Conservation (phyloP, 2,888 invertebrate species). For the Pheosia gnoma region DNA sequence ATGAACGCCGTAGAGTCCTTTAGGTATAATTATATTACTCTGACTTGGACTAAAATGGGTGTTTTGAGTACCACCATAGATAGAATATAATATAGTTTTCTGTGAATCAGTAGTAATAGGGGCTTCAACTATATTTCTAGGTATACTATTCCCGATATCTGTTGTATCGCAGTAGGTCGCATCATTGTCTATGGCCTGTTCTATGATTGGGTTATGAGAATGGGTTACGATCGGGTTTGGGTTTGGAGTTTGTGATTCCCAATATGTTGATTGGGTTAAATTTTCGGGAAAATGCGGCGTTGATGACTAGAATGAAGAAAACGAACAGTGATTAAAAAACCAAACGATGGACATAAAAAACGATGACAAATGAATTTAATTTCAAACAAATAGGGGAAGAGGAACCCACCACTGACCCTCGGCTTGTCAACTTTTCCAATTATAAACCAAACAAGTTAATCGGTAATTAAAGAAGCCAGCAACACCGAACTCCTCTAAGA, state of each 20-base stretch:
- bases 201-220: neutral
- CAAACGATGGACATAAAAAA: too few relatives aligned
- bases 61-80: slow-evolving; percentile 42
- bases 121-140: slow-evolving; percentile 6
- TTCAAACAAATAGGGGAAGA: too few relatives aligned
- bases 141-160: neutral
- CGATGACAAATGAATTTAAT: too few relatives aligned
- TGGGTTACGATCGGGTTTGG: neutral
- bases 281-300: neutral
- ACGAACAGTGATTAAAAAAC: neutral
- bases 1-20: slow-evolving; percentile 31
- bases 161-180: neutral
- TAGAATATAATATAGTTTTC: slow-evolving; percentile 37
- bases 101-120: slow-evolving; percentile 35
- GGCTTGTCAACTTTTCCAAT: too few relatives aligned
- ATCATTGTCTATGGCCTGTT: neutral
- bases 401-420: too few relatives aligned
- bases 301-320: neutral
- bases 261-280: slow-evolving; percentile 22
- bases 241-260: slow-evolving; percentile 8
- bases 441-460: too few relatives aligned
- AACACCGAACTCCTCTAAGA: too few relatives aligned
- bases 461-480: too few relatives aligned
- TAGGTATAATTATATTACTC: slow-evolving; percentile 35
- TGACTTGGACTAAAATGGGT: slow-evolving; percentile 60